Percentiles rank a stretch among this genome's conserved stretches.
Conservation (phyloP, 2,113 vertebrate genomes). For the Gymnorhina tibicen region DNA sequence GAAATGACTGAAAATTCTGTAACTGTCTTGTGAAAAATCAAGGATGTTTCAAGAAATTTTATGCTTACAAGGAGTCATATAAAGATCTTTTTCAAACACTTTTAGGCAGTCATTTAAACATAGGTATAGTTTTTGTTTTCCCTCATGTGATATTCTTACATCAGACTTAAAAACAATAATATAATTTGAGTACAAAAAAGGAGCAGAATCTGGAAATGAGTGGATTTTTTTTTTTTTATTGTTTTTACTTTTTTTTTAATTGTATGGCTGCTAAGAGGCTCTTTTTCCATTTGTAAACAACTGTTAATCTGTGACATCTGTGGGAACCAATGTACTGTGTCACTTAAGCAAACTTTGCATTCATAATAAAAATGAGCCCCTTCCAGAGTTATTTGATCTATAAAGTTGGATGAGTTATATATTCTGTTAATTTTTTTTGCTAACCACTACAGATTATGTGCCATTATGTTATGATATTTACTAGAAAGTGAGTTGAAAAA, state of each 20-base stretch:
- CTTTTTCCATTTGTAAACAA: background rate
- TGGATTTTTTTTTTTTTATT: background rate
- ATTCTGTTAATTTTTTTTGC: background rate
- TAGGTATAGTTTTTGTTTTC: background rate
- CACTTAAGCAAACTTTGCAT: background rate
- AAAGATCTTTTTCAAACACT: background rate
- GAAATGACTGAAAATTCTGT: background rate
- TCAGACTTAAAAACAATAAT: background rate
- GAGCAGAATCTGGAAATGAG: background rate
- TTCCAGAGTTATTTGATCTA: background rate
- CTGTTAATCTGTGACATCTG: background rate
- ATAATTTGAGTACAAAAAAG: background rate
- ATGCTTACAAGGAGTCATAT: background rate
- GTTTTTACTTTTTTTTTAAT: background rate
- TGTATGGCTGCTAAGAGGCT: background rate
- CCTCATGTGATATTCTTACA: background rate
- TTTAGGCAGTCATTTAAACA: background rate
- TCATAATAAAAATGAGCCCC: background rate
- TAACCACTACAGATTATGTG: background rate
- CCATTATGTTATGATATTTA: background rate
- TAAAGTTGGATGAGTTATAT: background rate
- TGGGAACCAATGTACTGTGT: background rate
- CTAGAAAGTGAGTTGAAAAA: background rate
- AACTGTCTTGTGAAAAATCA: background rate
- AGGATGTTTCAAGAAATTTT: background rate